A percentile compares a stretch with the other conserved stretches of the same genome.
Evolutionary conservation across 1,140 invertebrate genomes (phyloP).

Genomic region (Drosophila nannoptera): DNA sequence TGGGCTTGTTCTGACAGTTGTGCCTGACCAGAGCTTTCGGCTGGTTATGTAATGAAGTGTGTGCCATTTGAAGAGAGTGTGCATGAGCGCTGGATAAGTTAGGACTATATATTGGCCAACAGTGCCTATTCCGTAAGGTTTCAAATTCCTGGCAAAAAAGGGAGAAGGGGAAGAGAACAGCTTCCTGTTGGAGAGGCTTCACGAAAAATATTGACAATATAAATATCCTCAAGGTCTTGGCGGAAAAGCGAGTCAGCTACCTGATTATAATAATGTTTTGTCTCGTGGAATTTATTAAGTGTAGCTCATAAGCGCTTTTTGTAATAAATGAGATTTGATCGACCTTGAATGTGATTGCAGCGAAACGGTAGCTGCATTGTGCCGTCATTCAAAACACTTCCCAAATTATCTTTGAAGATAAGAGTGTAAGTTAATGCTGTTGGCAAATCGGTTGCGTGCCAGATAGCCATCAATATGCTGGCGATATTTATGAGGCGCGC

Average conservation of each 20-base stretch:
- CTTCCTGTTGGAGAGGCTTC: too few relatives aligned
- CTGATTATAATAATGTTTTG: too few relatives aligned
- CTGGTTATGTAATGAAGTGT: constrained; percentile 47
- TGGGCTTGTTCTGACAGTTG: constrained; percentile 35
- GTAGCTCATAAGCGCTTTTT: too few relatives aligned
- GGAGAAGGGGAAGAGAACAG: too few relatives aligned
- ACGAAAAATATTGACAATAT: too few relatives aligned
- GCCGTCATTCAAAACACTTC: constrained; percentile 62
- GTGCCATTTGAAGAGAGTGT: constrained; percentile 17
- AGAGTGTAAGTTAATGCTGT: constrained; percentile 23
- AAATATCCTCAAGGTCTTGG: too few relatives aligned
- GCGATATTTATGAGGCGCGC: constrained; percentile 75
- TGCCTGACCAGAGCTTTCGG: constrained; percentile 21
- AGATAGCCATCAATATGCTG: constrained; percentile 75
- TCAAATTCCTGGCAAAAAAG: background rate
- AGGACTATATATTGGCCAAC: background rate
- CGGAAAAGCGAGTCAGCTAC: too few relatives aligned
- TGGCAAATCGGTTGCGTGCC: constrained; percentile 61
- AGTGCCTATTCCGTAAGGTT: background rate
- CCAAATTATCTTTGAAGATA: constrained; percentile 64
- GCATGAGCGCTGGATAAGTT: constrained; percentile 17
- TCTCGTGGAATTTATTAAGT: too few relatives aligned
- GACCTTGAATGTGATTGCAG: constrained; percentile 12
- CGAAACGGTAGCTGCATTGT: constrained; percentile 59
- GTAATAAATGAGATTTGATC: background rate